These are phyloP conservation scores for Arrhopalites spinosus DNA, from an alignment of 2,888 invertebrate species.

Conservation along the genomic window DNA sequence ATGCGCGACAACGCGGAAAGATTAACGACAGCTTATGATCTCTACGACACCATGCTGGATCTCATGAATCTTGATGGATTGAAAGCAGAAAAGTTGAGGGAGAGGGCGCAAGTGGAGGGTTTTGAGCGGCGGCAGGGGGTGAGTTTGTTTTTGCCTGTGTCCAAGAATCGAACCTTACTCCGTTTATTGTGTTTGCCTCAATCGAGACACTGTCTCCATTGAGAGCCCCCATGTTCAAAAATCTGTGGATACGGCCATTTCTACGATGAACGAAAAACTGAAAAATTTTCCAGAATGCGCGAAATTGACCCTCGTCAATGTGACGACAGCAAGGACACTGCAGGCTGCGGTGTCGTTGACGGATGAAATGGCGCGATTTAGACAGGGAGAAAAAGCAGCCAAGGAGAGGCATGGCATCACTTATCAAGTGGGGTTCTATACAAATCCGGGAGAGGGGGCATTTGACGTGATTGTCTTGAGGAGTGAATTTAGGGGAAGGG, in stretches of 20 bases:
- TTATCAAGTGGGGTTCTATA: not conserved
- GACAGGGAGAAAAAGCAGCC: not conserved
- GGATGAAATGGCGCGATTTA: not conserved
- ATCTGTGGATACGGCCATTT: not conserved
- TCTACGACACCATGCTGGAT: conserved; percentile 39
- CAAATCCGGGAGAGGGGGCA: no score
- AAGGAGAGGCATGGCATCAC: not conserved
- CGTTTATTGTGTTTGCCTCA: conserved; percentile 39
- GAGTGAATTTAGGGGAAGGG: no score
- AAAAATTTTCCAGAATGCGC: not conserved
- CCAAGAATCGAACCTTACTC: conserved; percentile 31
- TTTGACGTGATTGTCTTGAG: no score
- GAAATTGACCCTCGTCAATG: not conserved
- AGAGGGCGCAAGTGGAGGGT: not conserved
- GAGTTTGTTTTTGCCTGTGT: conserved; percentile 37
- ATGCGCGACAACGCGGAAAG: conserved; percentile 33
- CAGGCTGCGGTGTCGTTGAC: not conserved
- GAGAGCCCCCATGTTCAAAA: no score
- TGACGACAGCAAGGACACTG: not conserved
- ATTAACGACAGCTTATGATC: conserved; percentile 39
- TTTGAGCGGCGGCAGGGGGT: conserved; percentile 3
- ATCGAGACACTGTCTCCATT: not conserved
- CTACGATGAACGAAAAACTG: not conserved
- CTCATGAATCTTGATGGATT: conserved; percentile 16
- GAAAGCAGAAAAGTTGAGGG: not conserved